These are phyloP conservation scores for Serrognathus titanus DNA, from an alignment of 2,888 invertebrate genomes.

Conservation along the genomic window DNA sequence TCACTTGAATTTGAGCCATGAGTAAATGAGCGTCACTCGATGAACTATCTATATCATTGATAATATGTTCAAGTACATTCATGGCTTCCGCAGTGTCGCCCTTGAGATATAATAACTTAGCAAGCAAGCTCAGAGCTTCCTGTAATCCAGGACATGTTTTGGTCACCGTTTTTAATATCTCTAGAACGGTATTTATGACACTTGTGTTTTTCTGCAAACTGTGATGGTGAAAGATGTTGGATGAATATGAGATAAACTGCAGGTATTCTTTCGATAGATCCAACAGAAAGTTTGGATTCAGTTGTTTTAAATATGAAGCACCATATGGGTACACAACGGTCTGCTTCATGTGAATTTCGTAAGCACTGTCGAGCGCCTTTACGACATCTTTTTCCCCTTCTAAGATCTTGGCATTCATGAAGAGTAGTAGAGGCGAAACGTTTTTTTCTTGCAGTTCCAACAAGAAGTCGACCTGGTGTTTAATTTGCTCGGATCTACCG, in stretches of 20 bases:
- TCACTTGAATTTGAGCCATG: conserved; percentile 80
- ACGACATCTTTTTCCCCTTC: conserved; percentile 56
- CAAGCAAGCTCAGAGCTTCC: conserved; percentile 64
- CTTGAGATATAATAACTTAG: conserved; percentile 75
- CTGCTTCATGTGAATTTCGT: conserved; percentile 53
- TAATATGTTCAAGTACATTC: conserved; percentile 66
- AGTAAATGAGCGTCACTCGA: conserved; percentile 81
- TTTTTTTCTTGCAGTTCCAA: conserved; percentile 73
- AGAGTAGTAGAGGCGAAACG: conserved; percentile 63
- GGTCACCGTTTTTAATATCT: conserved; percentile 66
- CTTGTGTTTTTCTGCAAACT: conserved; percentile 3
- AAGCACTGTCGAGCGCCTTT: conserved; percentile 60
- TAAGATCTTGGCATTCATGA: conserved; percentile 65
- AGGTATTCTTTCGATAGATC: conserved; percentile 75
- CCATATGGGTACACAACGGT: conserved; percentile 65
- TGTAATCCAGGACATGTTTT: conserved; percentile 80
- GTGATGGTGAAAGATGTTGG: conserved; percentile 9
- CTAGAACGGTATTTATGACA: conserved; percentile 10
- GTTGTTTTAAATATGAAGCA: conserved; percentile 64
- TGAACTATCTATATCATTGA: conserved; percentile 72
- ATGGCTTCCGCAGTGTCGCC: conserved; percentile 74
- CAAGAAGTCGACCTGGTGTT: conserved; percentile 83
- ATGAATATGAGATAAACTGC: conserved; percentile 60
- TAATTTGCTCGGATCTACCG: conserved; percentile 68
- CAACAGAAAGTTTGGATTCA: conserved; percentile 85